Evolutionary conservation across 2,797 vertebrate genomes (phyloP).

Genomic region (Tokudaia tokunoshimensis): DNA sequence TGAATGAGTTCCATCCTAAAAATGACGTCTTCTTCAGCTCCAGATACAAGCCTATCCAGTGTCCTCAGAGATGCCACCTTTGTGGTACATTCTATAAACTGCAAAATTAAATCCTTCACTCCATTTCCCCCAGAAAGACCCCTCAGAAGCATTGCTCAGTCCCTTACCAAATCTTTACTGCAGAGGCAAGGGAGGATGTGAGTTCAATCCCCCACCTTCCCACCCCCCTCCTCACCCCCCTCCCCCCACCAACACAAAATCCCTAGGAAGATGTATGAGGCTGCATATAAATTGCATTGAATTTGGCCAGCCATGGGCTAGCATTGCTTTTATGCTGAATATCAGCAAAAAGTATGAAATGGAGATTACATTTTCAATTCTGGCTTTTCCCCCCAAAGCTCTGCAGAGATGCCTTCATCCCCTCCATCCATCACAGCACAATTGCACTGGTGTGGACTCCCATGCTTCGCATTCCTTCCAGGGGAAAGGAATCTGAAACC

Average conservation of each 20-base stretch:
- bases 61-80: constrained; percentile 53
- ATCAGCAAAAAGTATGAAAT: constrained; percentile 86
- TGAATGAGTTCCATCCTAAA: not conserved
- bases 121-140: constrained; percentile 63
- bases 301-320: constrained; percentile 68
- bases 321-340: constrained; percentile 87
- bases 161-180: constrained; percentile 31
- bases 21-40: constrained; percentile 18
- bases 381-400: constrained; percentile 84
- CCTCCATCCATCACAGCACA: constrained; percentile 82
- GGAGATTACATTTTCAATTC: constrained; percentile 88
- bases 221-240: constrained; percentile 64
- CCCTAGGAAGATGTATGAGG: constrained; percentile 85
- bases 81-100: constrained; percentile 53
- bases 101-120: constrained; percentile 67
- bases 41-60: not conserved
- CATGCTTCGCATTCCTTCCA: constrained; percentile 9
- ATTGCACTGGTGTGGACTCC: constrained; percentile 70
- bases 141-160: not conserved
- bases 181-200: constrained; percentile 78
- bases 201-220: constrained; percentile 84
- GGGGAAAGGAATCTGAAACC: not conserved
- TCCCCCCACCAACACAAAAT: constrained; percentile 51
- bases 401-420: constrained; percentile 81
- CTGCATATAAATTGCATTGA: constrained; percentile 83